Base-by-base conservation (phyloP, 2,888 invertebrate species). In the Euproctis similis region DNA sequence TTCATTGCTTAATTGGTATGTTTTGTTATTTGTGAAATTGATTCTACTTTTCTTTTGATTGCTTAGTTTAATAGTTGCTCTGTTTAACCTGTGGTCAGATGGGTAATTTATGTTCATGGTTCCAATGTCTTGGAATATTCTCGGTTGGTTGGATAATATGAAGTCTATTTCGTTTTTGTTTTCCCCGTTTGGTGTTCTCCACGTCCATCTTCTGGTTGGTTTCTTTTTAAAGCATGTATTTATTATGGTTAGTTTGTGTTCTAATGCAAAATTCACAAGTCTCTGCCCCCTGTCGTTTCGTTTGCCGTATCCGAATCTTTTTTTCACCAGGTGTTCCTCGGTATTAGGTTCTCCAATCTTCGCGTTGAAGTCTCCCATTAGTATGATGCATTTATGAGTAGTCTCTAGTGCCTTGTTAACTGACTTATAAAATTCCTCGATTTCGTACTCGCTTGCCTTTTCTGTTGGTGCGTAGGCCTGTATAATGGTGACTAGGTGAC, bases 401-500 rank as follows among this genome's bases (percentile, higher is more conserved):
- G 2, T 8, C 10, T 20, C 20, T 6, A 20, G 2, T 2, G 20
- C 20, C 10, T 20, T 20, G 10, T 20, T 4, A 2, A 20, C 5
- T 4, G 8, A 9, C 10, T 5, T 10, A 8, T 20, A 20, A 20
- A 20, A 20, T 8, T 8, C 20, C 2, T 20, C 20, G 3, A 20
- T 14, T 6, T 24, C 24, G 2, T 14, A 1, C 9, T 24, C 24
- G 7, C 9, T 24, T 14, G 24, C 14, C 6, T 14, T 3, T 24
- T 24, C 24, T 14, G 24, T 24, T 8, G 24, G 24, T 14, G 24
- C 24, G 9, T 24, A 24, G 1, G 6, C 24, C 16, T 24, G 24
- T 24, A 24, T 24, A 7, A 24, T 14, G 2, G 24, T 8, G 8
- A 24, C 12, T 9, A 12, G 13, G 8, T 8, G 1, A 14, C 24